Base-by-base conservation (phyloP, 2,113 vertebrate genomes). In the Marcusenius ussheri region DNA sequence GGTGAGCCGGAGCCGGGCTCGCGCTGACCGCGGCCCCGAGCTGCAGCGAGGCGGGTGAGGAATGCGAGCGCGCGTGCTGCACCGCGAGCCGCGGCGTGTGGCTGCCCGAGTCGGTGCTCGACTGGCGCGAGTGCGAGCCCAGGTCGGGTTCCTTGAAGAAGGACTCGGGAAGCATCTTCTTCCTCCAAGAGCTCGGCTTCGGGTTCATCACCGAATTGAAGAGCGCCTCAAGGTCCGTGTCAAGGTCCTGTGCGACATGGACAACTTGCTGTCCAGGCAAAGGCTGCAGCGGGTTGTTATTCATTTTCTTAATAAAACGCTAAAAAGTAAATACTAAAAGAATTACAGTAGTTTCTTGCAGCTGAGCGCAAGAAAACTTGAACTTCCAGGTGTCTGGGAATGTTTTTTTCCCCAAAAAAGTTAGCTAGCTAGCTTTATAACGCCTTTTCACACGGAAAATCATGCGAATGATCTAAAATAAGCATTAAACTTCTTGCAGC, bases 161-260 rank as follows among this genome's bases (percentile, higher is more conserved):
- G 0, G 97, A 97, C 91, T 97, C 97, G 6, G 97, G 97, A 90
- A 98, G 92, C 91, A 96, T 95, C 92, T 97, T 97, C 93, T 97
- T 97, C 91, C 97, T 92, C 96, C 97, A 97, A 19, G 97, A 97
- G 92, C 96, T 97, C 89, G 97, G 96, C 89, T 95, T 95, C 49
- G 97, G 97, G 93, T 96, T 97, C 96, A 97, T 96, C 85, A 97
- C 97, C 1, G 97, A 96, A 92, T 97, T 96, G 93, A 98, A 98
- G 19, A 98, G 96, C 58, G 96, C 96, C 92, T 98, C 97, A 87
- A 98, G 94, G 89, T 98, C 97, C 7, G 97, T 97, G 95, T 97
- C 96, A 19, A 96, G 95, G 92, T 98, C 97, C 93, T 97, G 96
- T 50, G 96, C 96, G 91, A 97, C 96, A 92, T 97, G 97, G 93